These are phyloP conservation scores for Sarcophilus harrisii DNA, from an alignment of 2,797 vertebrate species.

Conservation along the genomic window DNA sequence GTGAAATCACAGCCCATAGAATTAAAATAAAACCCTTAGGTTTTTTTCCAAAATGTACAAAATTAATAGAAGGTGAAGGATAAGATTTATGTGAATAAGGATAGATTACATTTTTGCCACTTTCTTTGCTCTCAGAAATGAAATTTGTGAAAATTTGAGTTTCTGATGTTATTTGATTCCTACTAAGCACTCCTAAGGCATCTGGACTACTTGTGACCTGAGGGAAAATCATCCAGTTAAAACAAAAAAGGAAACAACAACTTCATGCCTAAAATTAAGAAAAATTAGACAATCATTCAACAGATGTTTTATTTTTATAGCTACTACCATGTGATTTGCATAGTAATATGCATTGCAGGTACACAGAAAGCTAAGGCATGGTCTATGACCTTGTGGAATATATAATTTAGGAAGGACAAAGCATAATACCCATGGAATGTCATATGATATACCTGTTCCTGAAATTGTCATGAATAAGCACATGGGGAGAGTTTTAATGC, in stretches of 20 bases:
- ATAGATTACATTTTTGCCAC: background rate
- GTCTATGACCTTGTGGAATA: background rate
- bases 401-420: background rate
- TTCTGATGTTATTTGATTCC: background rate
- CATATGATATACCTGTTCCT: background rate
- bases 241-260: background rate
- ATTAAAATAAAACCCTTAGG: background rate
- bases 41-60: background rate
- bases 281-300: background rate
- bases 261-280: background rate
- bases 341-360: background rate
- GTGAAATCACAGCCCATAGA: background rate
- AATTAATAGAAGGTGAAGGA: background rate
- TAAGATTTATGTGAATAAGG: background rate
- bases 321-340: background rate
- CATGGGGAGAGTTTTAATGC: background rate
- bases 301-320: background rate
- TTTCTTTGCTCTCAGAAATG: background rate
- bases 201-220: background rate
- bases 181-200: background rate
- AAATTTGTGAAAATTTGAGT: background rate
- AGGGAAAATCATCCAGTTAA: conserved; percentile 1
- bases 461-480: background rate
- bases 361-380: background rate
- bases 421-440: background rate